Percentiles rank a stretch among this genome's conserved stretches.
phyloP scores from a whole-genome alignment of 2,888 invertebrate genomes.

The Pycnomerus fuliginosus region DNA sequence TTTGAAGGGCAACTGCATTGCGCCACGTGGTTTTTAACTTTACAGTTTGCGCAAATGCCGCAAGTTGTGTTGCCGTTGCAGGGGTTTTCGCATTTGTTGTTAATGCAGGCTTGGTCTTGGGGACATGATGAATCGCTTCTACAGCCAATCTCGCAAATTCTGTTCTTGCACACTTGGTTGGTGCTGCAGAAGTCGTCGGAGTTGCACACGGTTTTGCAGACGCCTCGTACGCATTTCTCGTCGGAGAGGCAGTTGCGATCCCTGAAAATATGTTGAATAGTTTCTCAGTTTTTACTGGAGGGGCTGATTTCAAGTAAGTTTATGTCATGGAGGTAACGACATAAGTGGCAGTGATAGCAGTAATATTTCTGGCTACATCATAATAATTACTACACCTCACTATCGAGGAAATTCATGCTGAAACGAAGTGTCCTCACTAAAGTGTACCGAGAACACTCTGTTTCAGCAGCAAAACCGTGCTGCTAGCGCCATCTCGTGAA shows the following conservation, averaged over 20 bases:
- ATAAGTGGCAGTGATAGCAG: no score
- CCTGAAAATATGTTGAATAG: constrained; percentile 52
- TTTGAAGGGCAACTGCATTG: constrained; percentile 83
- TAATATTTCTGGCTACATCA: no score
- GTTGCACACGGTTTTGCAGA: constrained; percentile 83
- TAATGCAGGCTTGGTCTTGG: constrained; percentile 74
- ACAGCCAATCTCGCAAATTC: constrained; percentile 84
- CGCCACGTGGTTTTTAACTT: constrained; percentile 79
- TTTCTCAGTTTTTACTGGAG: not conserved
- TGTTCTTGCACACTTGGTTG: constrained; percentile 84
- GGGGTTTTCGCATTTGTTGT: constrained; percentile 83
- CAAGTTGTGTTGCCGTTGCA: constrained; percentile 73
- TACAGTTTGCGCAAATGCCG: constrained; percentile 81
- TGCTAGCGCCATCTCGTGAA: no score
- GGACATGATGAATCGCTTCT: constrained; percentile 80
- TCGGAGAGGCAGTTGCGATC: constrained; percentile 81
- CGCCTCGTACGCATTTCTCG: constrained; percentile 81
- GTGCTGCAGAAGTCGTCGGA: constrained; percentile 77
- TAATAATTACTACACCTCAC: no score
- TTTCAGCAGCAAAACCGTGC: no score
- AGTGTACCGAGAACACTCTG: no score
- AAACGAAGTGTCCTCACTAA: no score
- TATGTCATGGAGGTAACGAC: no score
- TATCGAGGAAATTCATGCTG: no score
- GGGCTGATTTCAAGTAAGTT: no score